These are phyloP conservation scores for Furnarius figulus DNA, from an alignment of 2,113 vertebrate species.

Conservation along the genomic window DNA sequence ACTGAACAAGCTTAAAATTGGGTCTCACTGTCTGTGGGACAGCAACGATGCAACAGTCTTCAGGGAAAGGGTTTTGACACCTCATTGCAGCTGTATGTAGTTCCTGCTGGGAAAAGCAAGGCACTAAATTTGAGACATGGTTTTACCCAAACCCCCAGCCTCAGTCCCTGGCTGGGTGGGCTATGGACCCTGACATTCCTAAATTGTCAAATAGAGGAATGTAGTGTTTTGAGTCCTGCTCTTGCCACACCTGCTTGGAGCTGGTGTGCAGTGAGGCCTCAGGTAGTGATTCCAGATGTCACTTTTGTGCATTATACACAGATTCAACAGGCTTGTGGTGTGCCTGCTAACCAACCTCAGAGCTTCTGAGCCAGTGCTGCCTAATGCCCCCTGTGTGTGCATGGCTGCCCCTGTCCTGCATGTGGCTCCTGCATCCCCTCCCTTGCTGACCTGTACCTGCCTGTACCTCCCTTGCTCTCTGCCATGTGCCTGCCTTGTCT, in stretches of 20 bases:
- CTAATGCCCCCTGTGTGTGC: constrained; percentile 7
- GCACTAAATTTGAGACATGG: neutral
- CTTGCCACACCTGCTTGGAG: neutral
- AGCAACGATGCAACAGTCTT: neutral
- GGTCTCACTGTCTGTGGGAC: neutral
- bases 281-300: neutral
- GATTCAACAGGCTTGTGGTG: constrained; percentile 69
- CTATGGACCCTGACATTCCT: neutral
- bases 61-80: neutral
- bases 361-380: neutral
- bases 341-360: neutral
- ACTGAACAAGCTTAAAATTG: neutral
- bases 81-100: neutral
- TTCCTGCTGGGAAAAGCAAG: neutral
- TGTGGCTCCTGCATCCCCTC: neutral
- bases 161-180: neutral
- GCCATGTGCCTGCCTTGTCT: neutral
- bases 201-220: neutral
- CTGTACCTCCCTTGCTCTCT: neutral
- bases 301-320: constrained; percentile 46
- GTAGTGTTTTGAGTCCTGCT: neutral
- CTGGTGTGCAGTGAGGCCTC: neutral
- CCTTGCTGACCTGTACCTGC: neutral
- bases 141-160: neutral
- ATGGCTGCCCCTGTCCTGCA: constrained; percentile 18